phyloP scores from a whole-genome alignment of 2,888 invertebrate genomes.

The Dascillus cervinus region DNA sequence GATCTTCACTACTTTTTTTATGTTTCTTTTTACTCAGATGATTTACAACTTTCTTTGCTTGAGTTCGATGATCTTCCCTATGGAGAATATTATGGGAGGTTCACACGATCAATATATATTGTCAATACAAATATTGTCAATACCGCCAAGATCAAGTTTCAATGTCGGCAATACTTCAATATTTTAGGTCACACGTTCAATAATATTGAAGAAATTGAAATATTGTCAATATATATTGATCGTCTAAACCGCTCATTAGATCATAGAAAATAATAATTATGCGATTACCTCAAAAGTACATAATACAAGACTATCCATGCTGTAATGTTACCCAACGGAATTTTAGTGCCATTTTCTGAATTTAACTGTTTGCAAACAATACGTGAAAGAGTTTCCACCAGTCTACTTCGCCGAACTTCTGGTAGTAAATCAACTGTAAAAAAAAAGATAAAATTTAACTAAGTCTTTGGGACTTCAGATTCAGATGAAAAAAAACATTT shows the following conservation, averaged over 20 bases:
- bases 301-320: conserved; percentile 83
- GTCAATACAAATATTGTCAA: no score
- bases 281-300: conserved; percentile 59
- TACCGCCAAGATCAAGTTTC: no score
- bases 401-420: conserved; percentile 53
- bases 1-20: conserved; percentile 22
- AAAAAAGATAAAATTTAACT: conserved; percentile 11
- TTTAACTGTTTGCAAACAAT: conserved; percentile 75
- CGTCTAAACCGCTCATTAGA: no score
- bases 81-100: no score
- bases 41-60: conserved; percentile 43
- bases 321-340: conserved; percentile 61
- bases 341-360: conserved; percentile 54
- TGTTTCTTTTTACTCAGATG: conserved; percentile 32
- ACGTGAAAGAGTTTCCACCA: conserved; percentile 66
- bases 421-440: conserved; percentile 43
- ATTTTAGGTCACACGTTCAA: no score
- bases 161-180: no score
- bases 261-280: no score
- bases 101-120: no score
- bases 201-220: no score
- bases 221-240: no score
- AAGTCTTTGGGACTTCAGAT: no score
- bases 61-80: conserved; percentile 61
- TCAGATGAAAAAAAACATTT: no score